Evolutionary conservation across 2,797 vertebrate species (phyloP), one percentile per base, ranked within the genome.

Genomic region (Melanotaenia boesemani): DNA sequence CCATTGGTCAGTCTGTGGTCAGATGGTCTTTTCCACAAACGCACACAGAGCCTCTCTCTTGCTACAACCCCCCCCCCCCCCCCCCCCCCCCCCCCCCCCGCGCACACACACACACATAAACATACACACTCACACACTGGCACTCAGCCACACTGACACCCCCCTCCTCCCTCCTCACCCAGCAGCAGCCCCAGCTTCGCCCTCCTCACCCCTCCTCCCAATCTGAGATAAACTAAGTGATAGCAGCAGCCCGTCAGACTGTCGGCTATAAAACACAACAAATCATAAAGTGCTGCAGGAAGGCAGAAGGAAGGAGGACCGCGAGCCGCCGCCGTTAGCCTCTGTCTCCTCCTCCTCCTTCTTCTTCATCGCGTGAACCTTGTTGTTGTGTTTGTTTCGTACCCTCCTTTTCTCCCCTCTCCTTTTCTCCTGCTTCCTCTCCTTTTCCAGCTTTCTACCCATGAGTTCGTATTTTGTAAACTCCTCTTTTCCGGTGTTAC

Each of bases 381-480:
- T 89, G 78, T 86, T 86, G 85, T 91, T 90, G 83, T 91, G 89
- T 88, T 88, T 85, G 85, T 87, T 76, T 58, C 86, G 84, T 76
- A 63, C 80, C 82, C 86, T 86, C 82, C 82, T 77, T 72, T 88
- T 79, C 77, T 88, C 76, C 74, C 82, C 84, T 84, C 77, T 76
- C 59, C 62, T 78, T 57, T 69, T n/a, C 16, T 76, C 61, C 70
- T 36, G 20, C 39, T 46, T 55, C 39, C 44, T 28, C 46, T 72
- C 30, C 39, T 54, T 61, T 72, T 34, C 30, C 24, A 59, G 48
- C 74, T 78, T 95, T 92, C 95, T 96, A 92, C 96, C 95, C 95
- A 98, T 98, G 98, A 99, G 97, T 97, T 98, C 98, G 91, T 99
- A 99, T 97, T 99, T 98, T 95, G 97, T 98, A 94, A 99, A 98